Evolutionary conservation across 2,113 vertebrate genomes (phyloP).

Genomic region (cat (Felis catus)): F.catus_Fca126_mat1.0 CM031415.1:87414001-87414500

Average conservation of each 20-base stretch:
- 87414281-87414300: neutral
- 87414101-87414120: too few species aligned
- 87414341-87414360: neutral
- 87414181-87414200: neutral
- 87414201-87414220: neutral
- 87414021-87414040: too few species aligned
- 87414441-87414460: neutral
- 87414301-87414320: neutral
- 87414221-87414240: neutral
- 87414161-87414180: neutral
- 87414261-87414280: neutral
- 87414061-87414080: too few species aligned
- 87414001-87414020: too few species aligned
- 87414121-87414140: too few species aligned
- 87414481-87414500: neutral
- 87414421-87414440: neutral
- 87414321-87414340: neutral
- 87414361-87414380: neutral
- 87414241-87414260: neutral
- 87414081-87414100: too few species aligned
- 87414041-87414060: too few species aligned
- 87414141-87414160: too few species aligned
- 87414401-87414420: neutral
- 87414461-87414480: neutral
- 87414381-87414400: neutral